A percentile compares a stretch with the other conserved stretches of the same genome.
phyloP scores from a whole-genome alignment of 2,797 vertebrate genomes.

The Odontamblyopus rebecca region DNA sequence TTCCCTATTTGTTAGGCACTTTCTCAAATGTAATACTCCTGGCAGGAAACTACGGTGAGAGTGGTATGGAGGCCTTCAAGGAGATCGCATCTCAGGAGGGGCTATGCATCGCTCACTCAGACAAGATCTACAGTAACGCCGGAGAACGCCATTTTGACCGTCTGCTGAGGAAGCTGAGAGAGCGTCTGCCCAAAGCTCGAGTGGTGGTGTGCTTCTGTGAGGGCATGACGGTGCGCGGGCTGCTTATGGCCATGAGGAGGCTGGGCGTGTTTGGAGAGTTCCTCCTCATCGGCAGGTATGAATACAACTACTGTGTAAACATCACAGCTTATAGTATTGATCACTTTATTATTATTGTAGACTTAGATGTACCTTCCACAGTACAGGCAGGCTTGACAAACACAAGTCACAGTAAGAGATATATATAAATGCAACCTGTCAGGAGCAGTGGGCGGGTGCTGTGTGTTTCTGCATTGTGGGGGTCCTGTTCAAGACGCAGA shows the following conservation, averaged over 20 bases:
- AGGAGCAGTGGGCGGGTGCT: not conserved
- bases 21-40: not conserved
- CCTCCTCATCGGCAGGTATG: constrained; percentile 92
- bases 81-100: constrained; percentile 94
- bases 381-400: not conserved
- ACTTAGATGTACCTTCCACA: not conserved
- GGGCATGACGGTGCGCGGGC: constrained; percentile 95
- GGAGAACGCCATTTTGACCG: constrained; percentile 96
- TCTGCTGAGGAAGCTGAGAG: constrained; percentile 90
- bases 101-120: constrained; percentile 95
- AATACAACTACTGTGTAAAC: not conserved
- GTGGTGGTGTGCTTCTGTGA: constrained; percentile 98
- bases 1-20: no score
- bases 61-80: constrained; percentile 98
- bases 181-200: constrained; percentile 92
- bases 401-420: not conserved
- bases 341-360: not conserved
- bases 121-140: constrained; percentile 99
- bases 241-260: constrained; percentile 94
- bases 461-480: no score
- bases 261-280: constrained; percentile 91
- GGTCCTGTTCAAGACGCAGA: no score
- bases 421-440: not conserved
- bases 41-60: constrained; percentile 96
- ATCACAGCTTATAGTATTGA: not conserved